Conservation (phyloP, 2,113 vertebrate species). For the Sinosuthora webbiana region DNA sequence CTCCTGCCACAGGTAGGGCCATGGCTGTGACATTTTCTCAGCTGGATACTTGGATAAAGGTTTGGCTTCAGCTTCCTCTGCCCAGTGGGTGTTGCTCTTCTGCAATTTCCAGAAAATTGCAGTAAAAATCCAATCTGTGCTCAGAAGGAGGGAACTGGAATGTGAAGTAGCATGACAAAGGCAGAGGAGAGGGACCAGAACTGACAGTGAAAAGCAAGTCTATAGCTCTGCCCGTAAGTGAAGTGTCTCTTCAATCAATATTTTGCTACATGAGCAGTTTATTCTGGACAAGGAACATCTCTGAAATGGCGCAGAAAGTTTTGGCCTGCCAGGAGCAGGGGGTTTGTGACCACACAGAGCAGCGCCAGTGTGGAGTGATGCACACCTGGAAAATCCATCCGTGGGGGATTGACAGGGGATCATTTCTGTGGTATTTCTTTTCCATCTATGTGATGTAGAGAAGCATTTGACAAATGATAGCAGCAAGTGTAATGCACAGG, state of each 20-base stretch:
- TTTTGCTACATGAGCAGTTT: neutral
- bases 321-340: neutral
- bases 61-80: neutral
- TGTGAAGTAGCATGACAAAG: neutral
- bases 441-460: accelerated
- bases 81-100: neutral
- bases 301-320: neutral
- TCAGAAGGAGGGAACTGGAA: neutral
- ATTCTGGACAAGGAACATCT: neutral
- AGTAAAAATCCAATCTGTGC: neutral
- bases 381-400: neutral
- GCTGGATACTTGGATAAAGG: accelerated
- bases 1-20: neutral
- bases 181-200: neutral
- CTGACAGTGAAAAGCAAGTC: neutral
- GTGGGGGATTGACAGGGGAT: neutral
- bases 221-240: neutral
- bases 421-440: neutral
- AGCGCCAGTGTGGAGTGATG: accelerated
- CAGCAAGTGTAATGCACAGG: accelerated
- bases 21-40: neutral
- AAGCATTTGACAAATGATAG: neutral
- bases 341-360: accelerated
- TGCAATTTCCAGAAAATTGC: neutral
- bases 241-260: neutral